Conservation (phyloP, 2,797 vertebrate species). For the Lepilemur ruficaudatus region DNA sequence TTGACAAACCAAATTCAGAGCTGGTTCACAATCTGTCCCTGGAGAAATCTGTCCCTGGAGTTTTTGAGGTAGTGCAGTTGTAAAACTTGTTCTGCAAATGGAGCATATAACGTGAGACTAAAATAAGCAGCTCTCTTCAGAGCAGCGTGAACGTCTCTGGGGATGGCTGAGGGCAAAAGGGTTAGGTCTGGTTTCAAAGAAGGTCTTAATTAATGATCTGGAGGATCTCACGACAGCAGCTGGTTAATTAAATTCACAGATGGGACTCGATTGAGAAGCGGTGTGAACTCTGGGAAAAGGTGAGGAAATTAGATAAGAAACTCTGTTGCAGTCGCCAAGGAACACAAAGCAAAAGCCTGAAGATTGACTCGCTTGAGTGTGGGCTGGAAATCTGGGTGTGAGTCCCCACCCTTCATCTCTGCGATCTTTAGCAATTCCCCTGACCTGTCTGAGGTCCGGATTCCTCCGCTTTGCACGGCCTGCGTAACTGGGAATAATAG, state of each 20-base stretch:
- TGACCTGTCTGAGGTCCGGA: background rate
- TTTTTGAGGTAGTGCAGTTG: background rate
- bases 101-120: conserved; percentile 33
- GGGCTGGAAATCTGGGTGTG: background rate
- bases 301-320: conserved; percentile 59
- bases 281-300: conserved; percentile 65
- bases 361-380: background rate
- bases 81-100: background rate
- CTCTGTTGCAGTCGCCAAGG: background rate
- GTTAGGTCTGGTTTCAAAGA: conserved; percentile 73
- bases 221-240: conserved; percentile 70
- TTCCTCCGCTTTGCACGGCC: background rate
- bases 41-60: background rate
- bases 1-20: background rate
- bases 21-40: background rate
- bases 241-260: conserved; percentile 80
- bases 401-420: background rate
- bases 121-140: conserved; percentile 34
- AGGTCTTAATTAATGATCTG: conserved; percentile 82
- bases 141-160: background rate
- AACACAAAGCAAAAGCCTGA: background rate
- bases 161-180: conserved; percentile 8
- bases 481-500: rapidly evolving
- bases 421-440: background rate
- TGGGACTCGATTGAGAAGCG: conserved; percentile 63